These are phyloP conservation scores for Gonatopus flavifemur DNA, from an alignment of 1,140 invertebrate species.

Conservation along the genomic window DNA sequence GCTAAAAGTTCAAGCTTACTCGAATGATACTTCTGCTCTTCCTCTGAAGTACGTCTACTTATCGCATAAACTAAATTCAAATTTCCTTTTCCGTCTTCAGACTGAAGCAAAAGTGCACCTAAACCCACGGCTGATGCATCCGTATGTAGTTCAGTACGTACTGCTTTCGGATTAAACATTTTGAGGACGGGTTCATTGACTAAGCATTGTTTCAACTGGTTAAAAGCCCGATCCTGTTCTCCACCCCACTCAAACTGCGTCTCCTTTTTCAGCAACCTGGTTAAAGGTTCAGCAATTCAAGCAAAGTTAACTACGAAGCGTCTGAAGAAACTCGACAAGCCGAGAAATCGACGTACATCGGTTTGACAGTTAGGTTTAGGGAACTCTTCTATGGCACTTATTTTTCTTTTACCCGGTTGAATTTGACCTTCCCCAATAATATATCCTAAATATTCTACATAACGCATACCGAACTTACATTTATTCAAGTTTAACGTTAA, in stretches of 20 bases:
- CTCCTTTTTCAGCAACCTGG: neutral
- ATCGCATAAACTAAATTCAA: neutral
- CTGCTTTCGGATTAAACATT: neutral
- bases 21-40: no score
- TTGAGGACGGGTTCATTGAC: neutral
- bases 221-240: neutral
- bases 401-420: neutral
- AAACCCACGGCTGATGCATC: neutral
- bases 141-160: neutral
- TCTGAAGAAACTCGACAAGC: slow-evolving; percentile 7
- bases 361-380: neutral
- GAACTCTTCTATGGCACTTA: neutral
- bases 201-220: neutral
- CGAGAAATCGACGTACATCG: slow-evolving; percentile 23
- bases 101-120: neutral
- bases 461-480: neutral
- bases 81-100: neutral
- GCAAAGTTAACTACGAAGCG: neutral
- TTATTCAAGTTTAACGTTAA: neutral
- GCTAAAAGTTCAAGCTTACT: slow-evolving; percentile 3
- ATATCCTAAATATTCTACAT: neutral
- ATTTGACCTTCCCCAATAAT: neutral
- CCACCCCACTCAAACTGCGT: neutral
- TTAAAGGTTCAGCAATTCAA: neutral
- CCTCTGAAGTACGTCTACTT: no score